These are phyloP conservation scores for Rhineura floridana DNA, from an alignment of 2,113 vertebrate species.

Conservation along the genomic window DNA sequence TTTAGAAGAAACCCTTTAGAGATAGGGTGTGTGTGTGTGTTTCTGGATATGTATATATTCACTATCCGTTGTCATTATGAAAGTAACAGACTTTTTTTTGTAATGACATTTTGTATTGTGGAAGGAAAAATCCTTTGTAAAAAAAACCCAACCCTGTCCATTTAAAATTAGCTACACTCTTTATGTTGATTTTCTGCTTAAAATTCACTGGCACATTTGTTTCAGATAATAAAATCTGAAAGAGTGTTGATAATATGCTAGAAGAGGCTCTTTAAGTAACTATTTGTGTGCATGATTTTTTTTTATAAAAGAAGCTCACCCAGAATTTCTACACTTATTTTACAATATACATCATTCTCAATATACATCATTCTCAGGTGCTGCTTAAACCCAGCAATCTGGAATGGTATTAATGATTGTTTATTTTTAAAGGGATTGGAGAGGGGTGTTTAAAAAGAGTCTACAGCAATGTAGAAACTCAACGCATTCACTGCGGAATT, in stretches of 20 bases:
- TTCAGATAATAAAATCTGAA: constrained; percentile 72
- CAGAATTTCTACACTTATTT: constrained; percentile 44
- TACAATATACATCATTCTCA: constrained; percentile 43
- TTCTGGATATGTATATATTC: background rate
- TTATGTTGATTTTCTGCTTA: constrained; percentile 69
- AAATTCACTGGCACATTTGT: constrained; percentile 67
- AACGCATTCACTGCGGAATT: constrained; percentile 78
- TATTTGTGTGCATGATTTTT: constrained; percentile 28
- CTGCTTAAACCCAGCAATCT: constrained; percentile 51
- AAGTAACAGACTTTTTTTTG: constrained; percentile 62
- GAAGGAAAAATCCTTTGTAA: constrained; percentile 44
- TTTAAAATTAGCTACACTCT: constrained; percentile 59
- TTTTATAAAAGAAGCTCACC: constrained; percentile 58
- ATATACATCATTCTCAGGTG: constrained; percentile 50
- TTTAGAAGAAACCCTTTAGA: constrained; percentile 16
- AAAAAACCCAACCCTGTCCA: constrained; percentile 22
- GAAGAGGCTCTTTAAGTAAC: constrained; percentile 53
- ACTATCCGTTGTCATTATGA: constrained; percentile 32
- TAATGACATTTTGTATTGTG: constrained; percentile 49
- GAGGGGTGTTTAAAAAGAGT: constrained; percentile 51
- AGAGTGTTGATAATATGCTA: constrained; percentile 51
- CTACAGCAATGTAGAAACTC: constrained; percentile 60
- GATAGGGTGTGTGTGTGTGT: background rate
- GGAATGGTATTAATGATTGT: constrained; percentile 29
- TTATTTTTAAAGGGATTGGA: constrained; percentile 32